Evolutionary conservation across 2,113 vertebrate species (phyloP), one percentile per base, ranked within the genome.

Genomic region (Stictonetta naevosa): DNA sequence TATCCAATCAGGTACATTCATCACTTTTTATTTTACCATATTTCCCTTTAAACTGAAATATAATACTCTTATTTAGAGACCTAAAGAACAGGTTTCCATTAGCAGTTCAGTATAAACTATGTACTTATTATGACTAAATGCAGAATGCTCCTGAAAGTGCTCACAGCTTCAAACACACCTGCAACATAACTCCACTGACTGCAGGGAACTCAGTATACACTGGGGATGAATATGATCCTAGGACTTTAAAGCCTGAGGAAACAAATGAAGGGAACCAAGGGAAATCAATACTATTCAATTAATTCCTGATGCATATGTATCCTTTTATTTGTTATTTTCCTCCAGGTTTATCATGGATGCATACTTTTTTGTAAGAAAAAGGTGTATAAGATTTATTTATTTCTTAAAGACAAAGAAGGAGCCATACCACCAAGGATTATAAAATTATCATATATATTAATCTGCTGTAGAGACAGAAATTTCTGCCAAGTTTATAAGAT

Each of bases 401-500:
- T 80, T 89, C 75, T 83, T 69, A 19, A 89, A 91, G 62, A 80
- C 82, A 90, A 90, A 62, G 19, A 42, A 71, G 69, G 68, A 79
- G 15, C 42, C 66, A 55, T 36, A 92, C 63, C 21, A 96, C 94
- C 55, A 96, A 97, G 71, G 53, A 89, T 90, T 88, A 93, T 63
- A 68, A 96, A 97, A 97, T 94, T 98, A 92, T 90, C 81, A 95
- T 95, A 86, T 84, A 96, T 92, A 95, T 97, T 92, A 97, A 86
- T 94, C 29, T 83, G 31, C 16, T 79, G n/a, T 79, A 88, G 50
- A 85, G 53, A 56, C 19, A 50, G 63, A 87, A 56, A 90, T 86
- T 96, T 93, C 76, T 95, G 66, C 82, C 92, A 88, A 34, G 72
- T 93, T 93, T 93, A 82, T 80, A 92, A 87, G 23, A 90, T 31